Conservation (phyloP, 2,888 invertebrate species). For the Orchesellides sinensis region DNA sequence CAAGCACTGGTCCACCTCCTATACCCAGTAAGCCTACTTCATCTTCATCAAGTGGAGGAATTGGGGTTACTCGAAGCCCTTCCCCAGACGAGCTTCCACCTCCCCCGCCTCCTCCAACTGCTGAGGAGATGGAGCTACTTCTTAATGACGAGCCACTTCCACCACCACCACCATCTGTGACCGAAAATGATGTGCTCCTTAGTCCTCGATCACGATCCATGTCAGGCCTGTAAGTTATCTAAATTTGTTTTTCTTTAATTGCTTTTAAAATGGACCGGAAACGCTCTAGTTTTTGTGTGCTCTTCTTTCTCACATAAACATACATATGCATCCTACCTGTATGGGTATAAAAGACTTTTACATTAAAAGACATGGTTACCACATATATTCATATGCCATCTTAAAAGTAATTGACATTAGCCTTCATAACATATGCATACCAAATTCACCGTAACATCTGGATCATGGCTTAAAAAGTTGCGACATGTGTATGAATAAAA, state of each 20-base stretch:
- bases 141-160: conserved; percentile 82
- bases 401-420: too few relatives aligned
- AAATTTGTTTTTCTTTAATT: neutral
- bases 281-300: neutral
- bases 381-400: too few relatives aligned
- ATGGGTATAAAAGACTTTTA: too few relatives aligned
- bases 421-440: too few relatives aligned
- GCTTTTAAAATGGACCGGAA: conserved; percentile 36
- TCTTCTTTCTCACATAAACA: conserved; percentile 8
- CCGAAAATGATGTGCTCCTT: conserved; percentile 70
- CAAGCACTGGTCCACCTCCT: conserved; percentile 63
- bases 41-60: conserved; percentile 68
- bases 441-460: too few relatives aligned
- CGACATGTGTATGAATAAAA: too few relatives aligned
- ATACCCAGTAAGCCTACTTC: conserved; percentile 72
- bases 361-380: too few relatives aligned
- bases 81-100: conserved; percentile 79
- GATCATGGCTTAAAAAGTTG: too few relatives aligned
- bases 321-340: too few relatives aligned
- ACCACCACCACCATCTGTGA: conserved; percentile 81
- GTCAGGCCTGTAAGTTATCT: conserved; percentile 72
- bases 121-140: conserved; percentile 81
- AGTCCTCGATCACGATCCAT: conserved; percentile 71
- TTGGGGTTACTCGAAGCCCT: conserved; percentile 78
- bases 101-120: conserved; percentile 82